Evolutionary conservation across 1,140 invertebrate species (phyloP).

Genomic region (Drosophila lacertosa): DNA sequence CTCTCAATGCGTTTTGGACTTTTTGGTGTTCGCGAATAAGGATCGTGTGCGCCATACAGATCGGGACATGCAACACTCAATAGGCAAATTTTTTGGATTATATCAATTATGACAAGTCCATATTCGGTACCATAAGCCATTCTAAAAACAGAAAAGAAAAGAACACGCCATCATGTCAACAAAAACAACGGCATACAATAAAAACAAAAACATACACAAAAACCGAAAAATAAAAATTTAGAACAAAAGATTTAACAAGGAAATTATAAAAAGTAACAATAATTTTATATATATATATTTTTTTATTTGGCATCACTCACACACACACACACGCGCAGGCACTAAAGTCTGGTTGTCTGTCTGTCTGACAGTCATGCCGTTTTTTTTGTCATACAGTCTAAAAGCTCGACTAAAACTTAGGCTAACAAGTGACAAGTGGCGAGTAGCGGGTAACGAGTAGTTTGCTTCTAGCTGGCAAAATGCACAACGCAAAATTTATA

Average conservation of each 20-base stretch:
- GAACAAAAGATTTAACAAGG: background rate
- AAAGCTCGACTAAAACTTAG: slow-evolving; percentile 15
- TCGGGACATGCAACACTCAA: slow-evolving; percentile 93
- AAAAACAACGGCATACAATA: slow-evolving; percentile 71
- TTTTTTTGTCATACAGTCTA: slow-evolving; percentile 17
- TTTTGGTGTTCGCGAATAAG: slow-evolving; percentile 92
- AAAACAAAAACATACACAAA: slow-evolving; percentile 35
- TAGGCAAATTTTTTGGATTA: slow-evolving; percentile 95
- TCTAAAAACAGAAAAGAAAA: slow-evolving; percentile 86
- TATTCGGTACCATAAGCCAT: slow-evolving; percentile 98
- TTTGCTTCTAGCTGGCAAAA: background rate
- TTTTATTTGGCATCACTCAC: slow-evolving; percentile 1
- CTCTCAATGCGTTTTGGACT: slow-evolving; percentile 90
- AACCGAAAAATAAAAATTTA: slow-evolving; percentile 11
- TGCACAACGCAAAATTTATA: slow-evolving; percentile 4
- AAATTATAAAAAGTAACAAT: slow-evolving; percentile 11
- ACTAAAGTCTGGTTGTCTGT: slow-evolving; percentile 43
- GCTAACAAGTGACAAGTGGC: slow-evolving; percentile 8
- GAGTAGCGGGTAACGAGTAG: slow-evolving; percentile 3
- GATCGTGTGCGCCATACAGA: slow-evolving; percentile 94
- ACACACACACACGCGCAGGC: slow-evolving; percentile 49
- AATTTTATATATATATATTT: slow-evolving; percentile 11
- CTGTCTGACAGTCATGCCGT: slow-evolving; percentile 24
- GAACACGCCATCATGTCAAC: slow-evolving; percentile 61
- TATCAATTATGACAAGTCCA: slow-evolving; percentile 96